phyloP scores from a whole-genome alignment of 2,888 invertebrate species.

The Pherbina coryleti region DNA sequence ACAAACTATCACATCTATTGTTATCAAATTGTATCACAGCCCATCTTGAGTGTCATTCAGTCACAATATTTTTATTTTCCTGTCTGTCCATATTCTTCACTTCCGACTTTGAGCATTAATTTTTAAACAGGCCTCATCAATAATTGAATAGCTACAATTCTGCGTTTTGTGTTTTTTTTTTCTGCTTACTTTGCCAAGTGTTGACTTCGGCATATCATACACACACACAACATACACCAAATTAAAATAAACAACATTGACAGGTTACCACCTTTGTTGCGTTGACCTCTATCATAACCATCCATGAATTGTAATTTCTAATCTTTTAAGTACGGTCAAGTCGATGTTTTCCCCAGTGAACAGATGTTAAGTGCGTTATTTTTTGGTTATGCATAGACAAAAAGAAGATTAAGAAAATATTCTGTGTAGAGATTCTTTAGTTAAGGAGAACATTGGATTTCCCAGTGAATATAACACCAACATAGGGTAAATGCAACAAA shows the following conservation, averaged over 20 bases:
- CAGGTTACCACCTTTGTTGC: background rate
- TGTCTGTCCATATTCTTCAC: background rate
- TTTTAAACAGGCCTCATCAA: background rate
- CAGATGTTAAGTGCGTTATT: constrained; percentile 1
- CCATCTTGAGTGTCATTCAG: background rate
- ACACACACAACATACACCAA: background rate
- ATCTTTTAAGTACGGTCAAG: background rate
- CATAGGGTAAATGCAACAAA: no score
- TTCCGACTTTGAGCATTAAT: background rate
- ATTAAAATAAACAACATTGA: background rate
- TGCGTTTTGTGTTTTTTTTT: no score
- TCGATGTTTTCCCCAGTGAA: background rate
- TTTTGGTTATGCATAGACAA: background rate
- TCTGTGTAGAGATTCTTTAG: no score
- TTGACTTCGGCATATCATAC: background rate
- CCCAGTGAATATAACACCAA: no score
- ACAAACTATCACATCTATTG: background rate
- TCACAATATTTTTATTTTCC: background rate
- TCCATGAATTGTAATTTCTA: background rate
- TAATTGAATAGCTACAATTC: constrained; percentile 14
- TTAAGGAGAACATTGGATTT: no score
- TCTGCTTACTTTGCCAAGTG: background rate
- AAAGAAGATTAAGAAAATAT: background rate
- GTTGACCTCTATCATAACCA: background rate
- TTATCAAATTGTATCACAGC: background rate